phyloP scores from a whole-genome alignment of 2,888 invertebrate species.

The Drosophila rellima region DNA sequence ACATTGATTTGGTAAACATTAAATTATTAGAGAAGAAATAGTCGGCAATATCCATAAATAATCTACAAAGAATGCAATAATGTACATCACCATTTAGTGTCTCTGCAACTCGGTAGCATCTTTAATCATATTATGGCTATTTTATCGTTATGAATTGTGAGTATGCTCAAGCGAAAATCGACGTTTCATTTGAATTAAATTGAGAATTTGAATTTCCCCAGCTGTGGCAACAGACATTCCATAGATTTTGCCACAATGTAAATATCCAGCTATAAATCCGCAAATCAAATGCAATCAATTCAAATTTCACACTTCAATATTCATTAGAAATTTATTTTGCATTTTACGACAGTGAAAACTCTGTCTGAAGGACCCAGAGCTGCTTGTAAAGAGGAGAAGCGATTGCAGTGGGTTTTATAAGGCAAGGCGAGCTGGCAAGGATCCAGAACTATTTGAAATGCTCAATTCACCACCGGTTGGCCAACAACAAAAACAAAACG shows the following conservation, averaged over 20 bases:
- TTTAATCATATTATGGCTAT: conserved; percentile 5
- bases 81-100: not conserved
- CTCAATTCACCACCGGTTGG: conserved; percentile 35
- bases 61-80: too few species aligned
- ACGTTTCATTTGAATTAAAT: conserved; percentile 37
- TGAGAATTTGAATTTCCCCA: conserved; percentile 11
- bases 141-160: not conserved
- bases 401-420: not conserved
- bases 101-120: not conserved
- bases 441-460: conserved; percentile 45
- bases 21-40: too few species aligned
- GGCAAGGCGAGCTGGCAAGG: conserved; percentile 35
- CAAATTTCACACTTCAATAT: conserved; percentile 80
- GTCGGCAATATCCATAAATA: too few species aligned
- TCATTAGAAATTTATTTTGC: conserved; percentile 78
- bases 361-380: conserved; percentile 23
- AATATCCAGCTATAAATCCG: conserved; percentile 71
- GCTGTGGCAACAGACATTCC: conserved; percentile 7
- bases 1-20: too few species aligned
- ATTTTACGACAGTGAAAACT: conserved; percentile 60
- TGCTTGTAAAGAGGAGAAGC: not conserved
- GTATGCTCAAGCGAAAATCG: conserved; percentile 2
- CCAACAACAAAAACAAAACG: conserved; percentile 23
- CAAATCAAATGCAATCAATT: conserved; percentile 79
- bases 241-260: conserved; percentile 51